phyloP scores from a whole-genome alignment of 2,113 vertebrate species.

The Paedocypris sp. region DNA sequence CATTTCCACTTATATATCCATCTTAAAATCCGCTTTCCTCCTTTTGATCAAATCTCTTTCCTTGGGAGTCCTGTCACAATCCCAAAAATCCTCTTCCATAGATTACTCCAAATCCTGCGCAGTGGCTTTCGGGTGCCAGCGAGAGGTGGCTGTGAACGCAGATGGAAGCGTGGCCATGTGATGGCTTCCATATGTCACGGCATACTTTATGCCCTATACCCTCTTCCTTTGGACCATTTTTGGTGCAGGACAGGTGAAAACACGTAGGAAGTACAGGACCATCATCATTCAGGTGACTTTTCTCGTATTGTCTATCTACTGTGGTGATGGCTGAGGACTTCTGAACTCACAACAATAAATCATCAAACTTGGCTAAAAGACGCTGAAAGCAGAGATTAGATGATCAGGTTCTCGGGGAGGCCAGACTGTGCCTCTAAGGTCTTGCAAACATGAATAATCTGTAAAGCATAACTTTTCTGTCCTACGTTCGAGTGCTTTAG shows the following conservation, averaged over 20 bases:
- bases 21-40: slow-evolving; percentile 19
- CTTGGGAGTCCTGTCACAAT: slow-evolving; percentile 43
- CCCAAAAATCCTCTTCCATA: slow-evolving; percentile 46
- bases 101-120: slow-evolving; percentile 57
- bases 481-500: slow-evolving; percentile 37
- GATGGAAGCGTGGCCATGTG: slow-evolving; percentile 54
- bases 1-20: slow-evolving; percentile 32
- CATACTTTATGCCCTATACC: slow-evolving; percentile 9
- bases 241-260: slow-evolving; percentile 30
- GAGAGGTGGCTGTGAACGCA: slow-evolving; percentile 49
- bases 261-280: too few species aligned
- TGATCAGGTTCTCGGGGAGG: slow-evolving; percentile 40
- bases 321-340: too few species aligned
- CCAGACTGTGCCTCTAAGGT: slow-evolving; percentile 25
- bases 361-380: background rate
- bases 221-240: too few species aligned
- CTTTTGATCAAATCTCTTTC: slow-evolving; percentile 6
- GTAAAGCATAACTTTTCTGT: slow-evolving; percentile 57
- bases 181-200: slow-evolving; percentile 63
- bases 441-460: slow-evolving; percentile 45
- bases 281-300: too few species aligned
- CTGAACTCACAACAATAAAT: slow-evolving; percentile 6
- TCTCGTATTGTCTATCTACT: too few species aligned
- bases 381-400: slow-evolving; percentile 39
- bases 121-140: slow-evolving; percentile 53